Evolutionary conservation across 2,797 vertebrate species (phyloP).

Genomic region (Lycodopsis pacificus): DNA sequence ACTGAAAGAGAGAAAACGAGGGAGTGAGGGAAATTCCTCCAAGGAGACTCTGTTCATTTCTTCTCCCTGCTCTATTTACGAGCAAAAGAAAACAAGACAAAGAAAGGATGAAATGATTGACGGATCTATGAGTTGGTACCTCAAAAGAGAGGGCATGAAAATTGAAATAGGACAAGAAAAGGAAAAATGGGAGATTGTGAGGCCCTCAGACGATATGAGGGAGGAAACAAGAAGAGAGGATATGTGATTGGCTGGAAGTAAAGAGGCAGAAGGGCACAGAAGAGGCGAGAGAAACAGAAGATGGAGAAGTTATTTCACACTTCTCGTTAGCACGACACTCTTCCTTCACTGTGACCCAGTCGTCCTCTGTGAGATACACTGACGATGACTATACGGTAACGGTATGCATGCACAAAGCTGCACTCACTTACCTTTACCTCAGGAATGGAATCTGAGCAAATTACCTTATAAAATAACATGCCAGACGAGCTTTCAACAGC

Average conservation of each 20-base stretch:
- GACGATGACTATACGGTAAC: background rate
- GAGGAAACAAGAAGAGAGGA: constrained; percentile 21
- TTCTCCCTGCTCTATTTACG: constrained; percentile 33
- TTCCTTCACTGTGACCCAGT: constrained; percentile 3
- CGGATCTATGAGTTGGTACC: constrained; percentile 17
- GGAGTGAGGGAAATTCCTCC: constrained; percentile 42
- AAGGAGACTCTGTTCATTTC: constrained; percentile 18
- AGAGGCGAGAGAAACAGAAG: constrained; percentile 47
- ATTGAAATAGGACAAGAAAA: background rate
- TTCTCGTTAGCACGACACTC: constrained; percentile 27
- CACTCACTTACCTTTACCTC: constrained; percentile 25
- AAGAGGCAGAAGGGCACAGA: constrained; percentile 20
- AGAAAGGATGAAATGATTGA: constrained; percentile 13
- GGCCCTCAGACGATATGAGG: background rate
- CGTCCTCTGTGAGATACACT: constrained; percentile 3
- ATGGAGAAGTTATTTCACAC: constrained; percentile 46
- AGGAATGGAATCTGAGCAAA: constrained; percentile 52
- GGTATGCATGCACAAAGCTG: background rate
- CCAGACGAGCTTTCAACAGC: constrained; percentile 57
- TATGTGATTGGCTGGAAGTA: constrained; percentile 39
- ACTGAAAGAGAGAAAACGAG: constrained; percentile 44
- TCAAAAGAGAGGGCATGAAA: background rate
- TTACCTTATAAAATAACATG: constrained; percentile 59
- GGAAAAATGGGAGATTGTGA: background rate
- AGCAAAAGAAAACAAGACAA: constrained; percentile 13